Conservation (phyloP, 2,113 vertebrate species). For the Falco punctatus region DNA sequence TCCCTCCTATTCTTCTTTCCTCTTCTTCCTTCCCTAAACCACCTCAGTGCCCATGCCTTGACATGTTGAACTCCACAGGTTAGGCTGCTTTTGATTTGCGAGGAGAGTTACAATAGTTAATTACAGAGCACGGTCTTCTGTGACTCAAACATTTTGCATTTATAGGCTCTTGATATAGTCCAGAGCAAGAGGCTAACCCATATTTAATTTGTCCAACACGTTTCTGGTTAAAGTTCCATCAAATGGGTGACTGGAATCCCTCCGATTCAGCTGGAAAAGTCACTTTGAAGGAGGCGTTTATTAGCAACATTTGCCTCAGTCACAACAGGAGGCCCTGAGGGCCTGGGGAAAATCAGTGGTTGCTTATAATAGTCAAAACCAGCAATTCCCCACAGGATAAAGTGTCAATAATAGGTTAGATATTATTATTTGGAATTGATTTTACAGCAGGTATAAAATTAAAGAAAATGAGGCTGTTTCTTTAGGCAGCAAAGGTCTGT, state of each 20-base stretch:
- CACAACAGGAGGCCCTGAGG: slow-evolving; percentile 73
- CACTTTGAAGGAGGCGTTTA: slow-evolving; percentile 77
- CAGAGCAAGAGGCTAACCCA: slow-evolving; percentile 81
- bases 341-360: slow-evolving; percentile 72
- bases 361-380: slow-evolving; percentile 57
- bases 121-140: slow-evolving; percentile 71
- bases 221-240: slow-evolving; percentile 82
- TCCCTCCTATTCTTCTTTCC: background rate
- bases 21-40: slow-evolving; percentile 8
- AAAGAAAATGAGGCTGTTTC: background rate
- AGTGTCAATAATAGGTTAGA: slow-evolving; percentile 56
- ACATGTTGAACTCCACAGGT: slow-evolving; percentile 53
- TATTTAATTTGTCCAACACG: slow-evolving; percentile 85
- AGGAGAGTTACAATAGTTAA: slow-evolving; percentile 79
- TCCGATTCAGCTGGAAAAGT: slow-evolving; percentile 68
- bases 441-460: slow-evolving; percentile 42
- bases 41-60: slow-evolving; percentile 24
- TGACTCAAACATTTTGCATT: slow-evolving; percentile 79
- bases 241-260: slow-evolving; percentile 68
- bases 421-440: slow-evolving; percentile 28
- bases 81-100: slow-evolving; percentile 75
- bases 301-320: slow-evolving; percentile 79
- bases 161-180: slow-evolving; percentile 78
- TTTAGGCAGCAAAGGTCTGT: background rate
- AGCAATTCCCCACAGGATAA: slow-evolving; percentile 24